phyloP scores from a whole-genome alignment of 2,113 vertebrate genomes.

The Phrynosoma platyrhinos region DNA sequence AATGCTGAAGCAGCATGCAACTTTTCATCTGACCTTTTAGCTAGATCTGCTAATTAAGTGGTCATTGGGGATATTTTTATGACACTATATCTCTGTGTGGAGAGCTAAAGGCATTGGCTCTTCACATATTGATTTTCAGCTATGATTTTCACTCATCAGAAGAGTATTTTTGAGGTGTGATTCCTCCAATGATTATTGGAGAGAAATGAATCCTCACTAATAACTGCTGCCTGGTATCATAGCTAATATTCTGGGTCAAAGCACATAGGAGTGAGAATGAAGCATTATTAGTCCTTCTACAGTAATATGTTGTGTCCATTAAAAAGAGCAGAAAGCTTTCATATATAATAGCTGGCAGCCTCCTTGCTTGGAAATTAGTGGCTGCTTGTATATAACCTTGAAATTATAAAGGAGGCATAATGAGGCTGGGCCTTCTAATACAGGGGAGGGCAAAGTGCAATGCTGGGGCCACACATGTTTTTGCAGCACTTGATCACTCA shows the following conservation, averaged over 20 bases:
- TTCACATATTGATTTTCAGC: conserved; percentile 48
- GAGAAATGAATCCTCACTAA: not conserved
- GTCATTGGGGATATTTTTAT: conserved; percentile 47
- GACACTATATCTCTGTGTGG: conserved; percentile 26
- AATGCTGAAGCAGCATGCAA: conserved; percentile 39
- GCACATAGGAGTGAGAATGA: not conserved
- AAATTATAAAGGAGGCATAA: not conserved
- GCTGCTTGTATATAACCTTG: no score
- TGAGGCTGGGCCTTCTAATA: no score
- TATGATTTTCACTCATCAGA: not conserved
- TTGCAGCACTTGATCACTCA: no score
- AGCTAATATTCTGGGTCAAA: conserved; percentile 14
- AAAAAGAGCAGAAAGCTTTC: not conserved
- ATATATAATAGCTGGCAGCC: not conserved
- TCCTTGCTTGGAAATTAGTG: no score
- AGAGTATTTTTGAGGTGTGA: conserved; percentile 26
- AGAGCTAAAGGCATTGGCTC: conserved; percentile 40
- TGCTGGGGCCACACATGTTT: no score
- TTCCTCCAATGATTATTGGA: conserved; percentile 7
- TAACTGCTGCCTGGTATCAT: not conserved
- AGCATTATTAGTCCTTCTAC: not conserved
- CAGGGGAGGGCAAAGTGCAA: no score
- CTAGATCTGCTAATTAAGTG: conserved; percentile 46
- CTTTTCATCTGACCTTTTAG: conserved; percentile 51
- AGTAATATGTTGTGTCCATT: not conserved